These are phyloP conservation scores for Lemur catta DNA, from an alignment of 2,797 vertebrate genomes.

Conservation along the genomic window DNA sequence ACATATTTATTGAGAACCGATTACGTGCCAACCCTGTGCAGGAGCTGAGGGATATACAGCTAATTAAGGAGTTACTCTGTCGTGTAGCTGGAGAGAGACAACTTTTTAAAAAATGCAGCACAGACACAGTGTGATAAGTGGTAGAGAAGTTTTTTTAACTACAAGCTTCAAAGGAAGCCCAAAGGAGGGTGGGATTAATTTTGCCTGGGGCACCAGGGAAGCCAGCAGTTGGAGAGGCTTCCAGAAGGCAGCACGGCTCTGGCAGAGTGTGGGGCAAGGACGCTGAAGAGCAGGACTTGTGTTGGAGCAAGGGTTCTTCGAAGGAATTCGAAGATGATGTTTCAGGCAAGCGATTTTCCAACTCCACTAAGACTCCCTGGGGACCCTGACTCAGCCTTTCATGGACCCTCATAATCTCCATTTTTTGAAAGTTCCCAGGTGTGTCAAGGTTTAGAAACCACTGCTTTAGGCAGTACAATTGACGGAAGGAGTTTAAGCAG, in stretches of 20 bases:
- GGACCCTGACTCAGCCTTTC: background rate
- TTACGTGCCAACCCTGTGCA: background rate
- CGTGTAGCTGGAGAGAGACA: background rate
- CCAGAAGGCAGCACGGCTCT: background rate
- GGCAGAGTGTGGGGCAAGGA: background rate
- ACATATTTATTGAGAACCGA: background rate
- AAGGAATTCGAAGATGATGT: background rate
- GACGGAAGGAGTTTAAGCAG: background rate
- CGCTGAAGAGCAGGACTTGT: background rate
- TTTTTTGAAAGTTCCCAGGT: background rate
- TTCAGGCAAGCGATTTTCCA: background rate
- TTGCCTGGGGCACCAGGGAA: background rate
- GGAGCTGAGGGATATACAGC: background rate
- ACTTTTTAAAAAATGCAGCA: background rate
- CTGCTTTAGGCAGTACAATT: background rate
- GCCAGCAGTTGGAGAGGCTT: background rate
- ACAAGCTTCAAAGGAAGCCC: background rate
- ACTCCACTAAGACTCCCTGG: background rate
- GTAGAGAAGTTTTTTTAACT: background rate
- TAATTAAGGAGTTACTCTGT: background rate
- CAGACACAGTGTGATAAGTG: background rate
- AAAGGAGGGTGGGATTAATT: background rate
- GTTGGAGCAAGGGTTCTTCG: background rate
- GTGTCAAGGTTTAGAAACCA: background rate
- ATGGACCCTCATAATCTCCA: background rate